Evolutionary conservation across 2,113 vertebrate species (phyloP).

Genomic region (Thalassoma bifasciatum): DNA sequence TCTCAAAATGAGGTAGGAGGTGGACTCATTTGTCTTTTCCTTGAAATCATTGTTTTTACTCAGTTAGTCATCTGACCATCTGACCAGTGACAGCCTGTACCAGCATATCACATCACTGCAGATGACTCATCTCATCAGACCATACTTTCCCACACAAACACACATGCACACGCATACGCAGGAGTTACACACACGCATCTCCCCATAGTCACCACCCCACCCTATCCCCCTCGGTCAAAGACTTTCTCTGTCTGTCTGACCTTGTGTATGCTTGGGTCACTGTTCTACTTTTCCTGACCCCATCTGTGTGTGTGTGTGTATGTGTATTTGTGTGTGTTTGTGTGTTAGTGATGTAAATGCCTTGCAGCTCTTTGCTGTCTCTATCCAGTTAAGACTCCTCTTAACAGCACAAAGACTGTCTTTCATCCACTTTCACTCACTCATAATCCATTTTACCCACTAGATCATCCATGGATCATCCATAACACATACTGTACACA

Average conservation of each 20-base stretch:
- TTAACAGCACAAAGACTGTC: slow-evolving; percentile 68
- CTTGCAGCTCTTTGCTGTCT: slow-evolving; percentile 57
- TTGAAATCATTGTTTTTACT: not conserved
- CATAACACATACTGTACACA: slow-evolving; percentile 49
- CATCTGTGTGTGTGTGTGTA: slow-evolving; percentile 14
- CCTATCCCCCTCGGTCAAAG: slow-evolving; percentile 56
- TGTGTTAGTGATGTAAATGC: slow-evolving; percentile 59
- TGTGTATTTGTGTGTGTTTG: slow-evolving; percentile 28
- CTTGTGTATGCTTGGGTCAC: slow-evolving; percentile 60
- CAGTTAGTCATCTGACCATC: slow-evolving; percentile 45
- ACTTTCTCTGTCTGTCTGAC: slow-evolving; percentile 68
- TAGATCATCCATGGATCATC: slow-evolving; percentile 69
- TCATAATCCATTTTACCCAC: slow-evolving; percentile 76
- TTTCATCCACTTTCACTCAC: slow-evolving; percentile 73
- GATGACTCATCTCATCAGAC: slow-evolving; percentile 59
- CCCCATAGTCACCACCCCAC: slow-evolving; percentile 27
- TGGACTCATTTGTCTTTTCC: not conserved
- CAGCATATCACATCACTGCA: slow-evolving; percentile 57
- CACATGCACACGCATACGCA: slow-evolving; percentile 13
- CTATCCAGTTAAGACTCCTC: slow-evolving; percentile 69
- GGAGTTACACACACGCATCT: slow-evolving; percentile 3
- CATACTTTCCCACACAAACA: not conserved
- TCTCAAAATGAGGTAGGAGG: not conserved
- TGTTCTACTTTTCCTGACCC: slow-evolving; percentile 58
- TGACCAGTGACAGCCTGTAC: slow-evolving; percentile 55